Base-by-base conservation (phyloP, 2,113 vertebrate genomes). In the Edolisoma coerulescens region DNA sequence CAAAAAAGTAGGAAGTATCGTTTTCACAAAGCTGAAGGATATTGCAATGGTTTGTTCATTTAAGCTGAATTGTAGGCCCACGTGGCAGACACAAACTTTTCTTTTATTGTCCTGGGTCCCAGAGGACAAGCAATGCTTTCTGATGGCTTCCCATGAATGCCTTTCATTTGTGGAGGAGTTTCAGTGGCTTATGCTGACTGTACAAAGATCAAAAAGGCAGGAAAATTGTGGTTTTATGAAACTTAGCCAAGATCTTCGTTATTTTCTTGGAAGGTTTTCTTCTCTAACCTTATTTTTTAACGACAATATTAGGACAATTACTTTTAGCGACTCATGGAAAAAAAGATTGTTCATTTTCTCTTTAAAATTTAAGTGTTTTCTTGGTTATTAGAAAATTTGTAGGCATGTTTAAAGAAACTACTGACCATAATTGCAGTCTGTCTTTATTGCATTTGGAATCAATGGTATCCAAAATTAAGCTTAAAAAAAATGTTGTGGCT, bases 1-100 rank as follows among this genome's bases (percentile, higher is more conserved):
- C 94, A 71, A 56, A 93, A 85, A 90, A 97, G 84, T 95, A 97
- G 98, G 97, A 97, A 97, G 95, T 94, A 97, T 96, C 94, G 1
- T 93, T 97, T 97, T 94, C 97, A 97, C 95, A 95, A 93, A 94
- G 93, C 94, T 1, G 2, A 93, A 90, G 80, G 78, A 84, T 96
- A 95, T 93, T 93, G 94, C 76, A 49, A 42, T 61, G 88, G 94
- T 88, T 93, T 96, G 96, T 97, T 97, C 95, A 78, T 97, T 96
- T 96, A 84, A 96, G 96, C 93, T 84, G 91, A n/a, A 45, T 81
- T 42, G 68, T 80, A 85, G 95, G 93, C 90, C 96, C 95, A 68
- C 76, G 94, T 84, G 84, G 92, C 91, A 52, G 94, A 44, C 88
- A 90, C 89, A 95, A 93, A 84, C 85, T 97, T 94, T 95, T 74